These are phyloP conservation scores for Oxyruncus cristatus DNA, from an alignment of 2,113 vertebrate genomes.

Conservation along the genomic window DNA sequence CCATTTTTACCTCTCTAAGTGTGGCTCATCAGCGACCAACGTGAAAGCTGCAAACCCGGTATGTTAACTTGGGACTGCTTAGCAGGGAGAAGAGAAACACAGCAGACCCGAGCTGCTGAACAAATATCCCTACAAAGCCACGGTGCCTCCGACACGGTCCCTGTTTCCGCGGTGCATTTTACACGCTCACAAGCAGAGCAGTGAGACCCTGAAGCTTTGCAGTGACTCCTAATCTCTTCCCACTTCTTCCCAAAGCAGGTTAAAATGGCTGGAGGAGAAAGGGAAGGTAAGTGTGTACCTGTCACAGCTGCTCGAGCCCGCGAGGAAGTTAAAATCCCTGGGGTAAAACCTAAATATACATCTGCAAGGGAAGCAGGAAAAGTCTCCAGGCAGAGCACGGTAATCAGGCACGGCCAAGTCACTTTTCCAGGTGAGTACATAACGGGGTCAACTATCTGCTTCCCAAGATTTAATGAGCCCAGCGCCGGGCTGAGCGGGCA, in stretches of 20 bases:
- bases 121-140: neutral
- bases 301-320: neutral
- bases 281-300: neutral
- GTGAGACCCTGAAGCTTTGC: neutral
- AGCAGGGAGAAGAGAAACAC: neutral
- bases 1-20: conserved; percentile 32
- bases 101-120: neutral
- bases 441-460: neutral
- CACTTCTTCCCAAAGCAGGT: neutral
- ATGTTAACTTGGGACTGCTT: neutral
- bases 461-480: neutral
- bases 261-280: neutral
- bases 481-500: neutral
- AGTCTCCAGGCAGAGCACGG: neutral
- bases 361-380: conserved; percentile 20
- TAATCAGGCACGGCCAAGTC: neutral
- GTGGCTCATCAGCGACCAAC: neutral
- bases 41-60: neutral
- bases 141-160: neutral
- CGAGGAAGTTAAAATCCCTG: neutral
- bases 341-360: conserved; percentile 29
- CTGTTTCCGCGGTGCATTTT: accelerated
- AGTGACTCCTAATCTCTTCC: neutral
- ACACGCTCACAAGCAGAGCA: neutral
- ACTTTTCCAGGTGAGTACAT: conserved; percentile 21